phyloP scores from a whole-genome alignment of 2,797 vertebrate species.

The Forpus xanthops region DNA sequence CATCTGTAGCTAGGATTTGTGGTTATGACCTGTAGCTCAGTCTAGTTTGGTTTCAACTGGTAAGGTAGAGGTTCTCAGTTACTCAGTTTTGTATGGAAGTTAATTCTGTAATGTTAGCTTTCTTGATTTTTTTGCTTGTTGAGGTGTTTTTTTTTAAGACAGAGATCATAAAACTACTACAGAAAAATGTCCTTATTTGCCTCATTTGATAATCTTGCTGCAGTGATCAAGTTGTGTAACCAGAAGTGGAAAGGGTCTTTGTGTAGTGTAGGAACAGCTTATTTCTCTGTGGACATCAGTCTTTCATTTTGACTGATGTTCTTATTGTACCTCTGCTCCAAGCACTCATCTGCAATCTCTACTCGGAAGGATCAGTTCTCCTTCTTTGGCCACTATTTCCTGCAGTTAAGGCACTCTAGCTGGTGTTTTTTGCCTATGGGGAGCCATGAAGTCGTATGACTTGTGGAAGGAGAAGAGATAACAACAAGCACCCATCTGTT shows the following conservation, averaged over 20 bases:
- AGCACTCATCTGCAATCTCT: background rate
- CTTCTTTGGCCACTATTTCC: conserved; percentile 15
- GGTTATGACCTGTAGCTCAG: background rate
- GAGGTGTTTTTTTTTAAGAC: background rate
- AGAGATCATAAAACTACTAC: background rate
- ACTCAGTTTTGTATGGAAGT: background rate
- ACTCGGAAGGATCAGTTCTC: background rate
- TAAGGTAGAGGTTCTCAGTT: background rate
- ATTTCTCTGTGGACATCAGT: background rate
- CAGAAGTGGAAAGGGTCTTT: background rate
- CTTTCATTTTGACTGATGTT: conserved; percentile 37
- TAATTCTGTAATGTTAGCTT: accelerated
- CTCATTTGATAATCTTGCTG: background rate
- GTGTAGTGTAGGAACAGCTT: background rate
- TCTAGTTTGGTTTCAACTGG: background rate
- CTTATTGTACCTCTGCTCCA: background rate
- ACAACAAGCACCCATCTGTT: conserved; percentile 42
- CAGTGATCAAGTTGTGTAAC: background rate
- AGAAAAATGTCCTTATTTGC: background rate
- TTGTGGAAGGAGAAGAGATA: conserved; percentile 56
- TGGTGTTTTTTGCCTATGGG: background rate
- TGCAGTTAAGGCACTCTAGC: conserved; percentile 7
- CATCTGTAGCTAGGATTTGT: background rate
- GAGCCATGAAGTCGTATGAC: background rate
- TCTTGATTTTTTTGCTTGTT: background rate